phyloP scores from a whole-genome alignment of 2,797 vertebrate genomes.

The Thripadectes ignobilis region DNA sequence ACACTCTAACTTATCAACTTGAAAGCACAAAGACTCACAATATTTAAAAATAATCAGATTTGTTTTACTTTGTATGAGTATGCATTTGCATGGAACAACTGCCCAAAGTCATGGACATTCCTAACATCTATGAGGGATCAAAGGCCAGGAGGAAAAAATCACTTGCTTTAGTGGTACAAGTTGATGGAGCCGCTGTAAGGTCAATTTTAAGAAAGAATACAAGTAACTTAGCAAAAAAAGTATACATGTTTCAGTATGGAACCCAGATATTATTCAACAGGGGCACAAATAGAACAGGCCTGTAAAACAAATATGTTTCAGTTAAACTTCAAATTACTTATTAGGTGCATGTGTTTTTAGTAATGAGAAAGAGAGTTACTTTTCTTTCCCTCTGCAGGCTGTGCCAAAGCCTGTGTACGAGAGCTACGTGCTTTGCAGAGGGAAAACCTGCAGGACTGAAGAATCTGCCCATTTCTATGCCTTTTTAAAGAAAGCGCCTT shows the following conservation, averaged over 20 bases:
- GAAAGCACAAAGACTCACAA: not conserved
- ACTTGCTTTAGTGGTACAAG: not conserved
- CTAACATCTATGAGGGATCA: not conserved
- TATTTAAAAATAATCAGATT: not conserved
- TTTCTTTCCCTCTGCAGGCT: not conserved
- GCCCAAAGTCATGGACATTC: not conserved
- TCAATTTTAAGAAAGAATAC: not conserved
- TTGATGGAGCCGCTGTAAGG: not conserved
- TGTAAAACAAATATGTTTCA: not conserved
- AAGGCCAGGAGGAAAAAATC: not conserved
- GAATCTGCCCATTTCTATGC: not conserved
- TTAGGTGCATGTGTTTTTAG: not conserved
- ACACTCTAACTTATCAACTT: not conserved
- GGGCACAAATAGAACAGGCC: not conserved
- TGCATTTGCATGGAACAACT: not conserved
- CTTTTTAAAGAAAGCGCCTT: constrained; percentile 46
- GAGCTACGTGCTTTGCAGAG: constrained; percentile 31
- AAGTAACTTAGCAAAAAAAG: not conserved
- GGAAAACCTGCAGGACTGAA: not conserved
- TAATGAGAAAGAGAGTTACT: not conserved
- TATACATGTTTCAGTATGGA: not conserved
- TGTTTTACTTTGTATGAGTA: not conserved
- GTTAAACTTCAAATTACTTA: not conserved
- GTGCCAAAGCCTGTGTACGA: constrained; percentile 22
- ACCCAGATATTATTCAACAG: not conserved